Percentiles rank a stretch among this genome's conserved stretches.
These are phyloP conservation scores for Osmoderma eremita DNA, from an alignment of 2,888 invertebrate species.

Conservation along the genomic window DNA sequence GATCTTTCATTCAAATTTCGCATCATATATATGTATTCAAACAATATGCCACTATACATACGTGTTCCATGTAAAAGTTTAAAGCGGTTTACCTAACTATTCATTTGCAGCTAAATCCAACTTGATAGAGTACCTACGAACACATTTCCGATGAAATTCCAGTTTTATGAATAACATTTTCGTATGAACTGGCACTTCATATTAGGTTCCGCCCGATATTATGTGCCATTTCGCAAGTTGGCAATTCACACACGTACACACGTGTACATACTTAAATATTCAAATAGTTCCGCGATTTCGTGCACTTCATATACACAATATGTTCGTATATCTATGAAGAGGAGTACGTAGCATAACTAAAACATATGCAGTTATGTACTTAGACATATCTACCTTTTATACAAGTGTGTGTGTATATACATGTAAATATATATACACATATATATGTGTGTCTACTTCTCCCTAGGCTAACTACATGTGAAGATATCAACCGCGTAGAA, in stretches of 20 bases:
- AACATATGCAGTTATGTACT: slow-evolving; percentile 4
- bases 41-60: too few relatives aligned
- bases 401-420: too few relatives aligned
- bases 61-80: too few relatives aligned
- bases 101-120: too few relatives aligned
- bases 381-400: too few relatives aligned
- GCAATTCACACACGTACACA: slow-evolving; percentile 24
- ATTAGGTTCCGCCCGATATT: neutral
- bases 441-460: neutral
- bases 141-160: slow-evolving; percentile 4
- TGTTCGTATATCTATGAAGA: neutral
- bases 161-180: slow-evolving; percentile 20
- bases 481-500: slow-evolving; percentile 10
- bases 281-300: slow-evolving; percentile 28
- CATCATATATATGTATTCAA: too few relatives aligned
- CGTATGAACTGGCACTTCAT: slow-evolving; percentile 7
- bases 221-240: slow-evolving; percentile 18
- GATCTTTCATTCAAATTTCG: too few relatives aligned
- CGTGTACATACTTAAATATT: slow-evolving; percentile 26
- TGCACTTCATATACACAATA: neutral
- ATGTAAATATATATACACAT: neutral
- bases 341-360: slow-evolving; percentile 5
- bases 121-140: slow-evolving; percentile 5
- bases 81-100: too few relatives aligned
- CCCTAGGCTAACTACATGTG: neutral